Evolutionary conservation across 2,888 invertebrate species (phyloP), one percentile per base, ranked within the genome.

Genomic region (Diadegma fenestrale): DNA sequence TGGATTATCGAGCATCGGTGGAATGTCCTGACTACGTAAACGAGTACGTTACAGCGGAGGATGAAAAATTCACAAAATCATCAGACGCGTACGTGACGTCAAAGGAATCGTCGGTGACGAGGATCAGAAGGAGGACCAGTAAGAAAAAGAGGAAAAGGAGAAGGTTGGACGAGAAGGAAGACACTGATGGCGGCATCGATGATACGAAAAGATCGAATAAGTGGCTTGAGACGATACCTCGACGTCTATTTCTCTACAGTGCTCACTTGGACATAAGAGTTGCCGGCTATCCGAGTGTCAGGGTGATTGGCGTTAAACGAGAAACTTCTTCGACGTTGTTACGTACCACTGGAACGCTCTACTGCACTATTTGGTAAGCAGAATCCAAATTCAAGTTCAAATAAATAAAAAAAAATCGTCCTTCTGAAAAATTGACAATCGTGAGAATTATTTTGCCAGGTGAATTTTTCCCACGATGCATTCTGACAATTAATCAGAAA

Each of bases 241-340:
- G 91, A 89, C 92, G 88, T 88, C 91, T 93, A 88, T 93, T 92
- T 90, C 91, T 93, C 86, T 92, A 92, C 88, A 92, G 92, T 84
- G 92, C 92, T 87, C 92, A 93, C 91, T 90, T 93, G 89, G 93
- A 93, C 87, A 89, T 91, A 80, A 89, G 93, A 90, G 90, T 93
- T 71, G 87, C 90, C 87, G 90, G 91, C 84, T 93, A 93, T 88
- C 93, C 93, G 66, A 92, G 92, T 88, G 90, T 93, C 87, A 91
- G 93, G 88, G 93, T 93, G 91, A 93, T 93, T 90, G 93, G 91
- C 91, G 93, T 93, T 90, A 93, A 92, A 89, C 92, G 91, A 86
- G 92, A 90, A 89, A 89, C 90, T 81, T 88, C 91, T 61, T 89
- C 90, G 88, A 77, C 80, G 69, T 77, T 86, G 63, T 68, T 83